Evolutionary conservation across 2,113 vertebrate species (phyloP), one percentile per base, ranked within the genome.

Genomic region (Larimichthys crocea): DNA sequence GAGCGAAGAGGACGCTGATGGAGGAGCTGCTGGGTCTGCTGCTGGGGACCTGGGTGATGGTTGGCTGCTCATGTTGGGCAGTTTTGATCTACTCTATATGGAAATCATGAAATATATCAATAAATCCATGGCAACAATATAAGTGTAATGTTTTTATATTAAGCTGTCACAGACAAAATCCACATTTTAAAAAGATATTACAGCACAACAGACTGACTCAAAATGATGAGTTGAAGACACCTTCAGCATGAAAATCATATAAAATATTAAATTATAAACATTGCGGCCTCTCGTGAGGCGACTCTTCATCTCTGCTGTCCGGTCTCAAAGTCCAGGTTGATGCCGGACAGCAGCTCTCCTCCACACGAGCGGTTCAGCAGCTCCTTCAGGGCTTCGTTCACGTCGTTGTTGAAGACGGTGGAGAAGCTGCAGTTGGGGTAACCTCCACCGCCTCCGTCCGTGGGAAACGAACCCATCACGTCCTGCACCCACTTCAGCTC

Each of bases 401-500:
- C 44, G 2, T 98, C 96, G 63, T 85, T 94, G 83, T 71, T 94
- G 91, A 97, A 95, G 59, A 89, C 86, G 0, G 85, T 82, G 74
- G 92, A 86, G 82, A 93, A 92, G 85, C 53, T 88, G 79, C 94
- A 94, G 65, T 87, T 92, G 63, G 92, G 84, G 74, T 86, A 76
- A 1, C 48, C 88, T n/a, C 89, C 86, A 3, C 85, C 86, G 0
- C 84, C 74, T 4, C 84, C 90, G 24, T 94, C 95, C 70, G 82
- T 42, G 0, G 94, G 95, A 65, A 94, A 94, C 1, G 92, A 92
- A 10, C 93, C 92, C 88, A 96, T 92, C 57, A 96, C 92, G 26
- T 98, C 97, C 88, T 97, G 97, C 17, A 97, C 92, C 96, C 96
- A 97, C 20, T 74, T 91, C 60, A 99, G 93, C 55, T 99, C 97